Evolutionary conservation across 2,888 invertebrate species (phyloP), one percentile per base, ranked within the genome.

Genomic region (Pristionchus fissidentatus): DNA sequence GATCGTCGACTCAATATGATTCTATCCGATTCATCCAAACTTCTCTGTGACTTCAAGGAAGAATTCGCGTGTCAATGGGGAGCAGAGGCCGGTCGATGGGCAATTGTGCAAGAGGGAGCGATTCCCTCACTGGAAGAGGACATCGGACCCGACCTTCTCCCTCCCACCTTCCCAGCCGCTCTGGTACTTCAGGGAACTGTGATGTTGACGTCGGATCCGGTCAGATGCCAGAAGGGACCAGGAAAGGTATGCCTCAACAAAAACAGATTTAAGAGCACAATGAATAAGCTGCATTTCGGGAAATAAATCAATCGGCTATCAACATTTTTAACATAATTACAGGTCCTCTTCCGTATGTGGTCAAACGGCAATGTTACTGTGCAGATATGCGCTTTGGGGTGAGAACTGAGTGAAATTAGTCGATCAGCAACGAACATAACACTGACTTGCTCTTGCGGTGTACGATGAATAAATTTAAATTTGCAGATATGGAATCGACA

Each of bases 51-150:
- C 82, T 91, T 91, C 84, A 89, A 88, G 38, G 85, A 87, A 41
- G 90, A 90, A 60, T 91, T 91, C 83, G 86, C 90, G 3, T 91
- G 91, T 77, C 88, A 88, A 84, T 91, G 91, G 91, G 91, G 91
- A 19, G 88, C 90, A 0, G 90, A 90, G 85, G 89, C 89, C 4
- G 91, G 91, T 10, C 80, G 87, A 85, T 91, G 91, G 91, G 91
- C 91, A 2, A 85, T 91, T 60, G 87, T 91, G 26, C 87, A 89
- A 35, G 86, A 88, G 84, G 90, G 90, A 13, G 91, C 91, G 0
- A 91, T 91, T 70, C 91, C 91, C 26, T 87, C 89, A 1, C 70
- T 91, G 49, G 91, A 91, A 82, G 86, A 88, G 46, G 86, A 87
- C 0, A 84, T 89, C 15, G 80, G 75, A 0, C 75, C 84, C 3